Evolutionary conservation across 2,797 vertebrate species (phyloP).

Genomic region (Fratercula arctica): DNA sequence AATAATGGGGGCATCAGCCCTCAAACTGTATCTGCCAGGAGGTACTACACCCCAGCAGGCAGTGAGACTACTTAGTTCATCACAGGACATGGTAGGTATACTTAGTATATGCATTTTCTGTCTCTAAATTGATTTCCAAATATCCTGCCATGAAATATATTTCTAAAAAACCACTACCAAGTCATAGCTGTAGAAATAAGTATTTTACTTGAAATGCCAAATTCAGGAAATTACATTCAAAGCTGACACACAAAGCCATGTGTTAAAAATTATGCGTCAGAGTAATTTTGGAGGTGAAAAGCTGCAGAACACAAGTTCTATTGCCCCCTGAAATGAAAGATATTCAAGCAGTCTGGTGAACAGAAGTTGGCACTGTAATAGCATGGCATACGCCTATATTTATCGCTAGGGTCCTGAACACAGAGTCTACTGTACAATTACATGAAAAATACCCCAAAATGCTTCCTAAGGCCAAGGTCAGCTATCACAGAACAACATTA

Average conservation of each 20-base stretch:
- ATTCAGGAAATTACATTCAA: constrained; percentile 25
- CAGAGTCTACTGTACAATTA: not conserved
- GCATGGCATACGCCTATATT: not conserved
- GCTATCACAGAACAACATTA: not conserved
- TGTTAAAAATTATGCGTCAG: not conserved
- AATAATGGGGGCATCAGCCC: not conserved
- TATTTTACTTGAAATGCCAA: constrained; percentile 31
- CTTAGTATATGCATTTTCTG: not conserved
- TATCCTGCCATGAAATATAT: not conserved
- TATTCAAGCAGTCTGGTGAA: constrained; percentile 5
- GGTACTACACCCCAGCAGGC: not conserved
- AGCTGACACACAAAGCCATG: constrained; percentile 4
- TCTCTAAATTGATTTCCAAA: not conserved
- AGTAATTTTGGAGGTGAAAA: not conserved
- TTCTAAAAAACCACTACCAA: not conserved
- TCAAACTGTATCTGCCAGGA: not conserved
- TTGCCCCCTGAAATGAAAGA: not conserved
- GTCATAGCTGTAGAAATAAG: not conserved
- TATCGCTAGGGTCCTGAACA: not conserved
- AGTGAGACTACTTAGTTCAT: fast-evolving
- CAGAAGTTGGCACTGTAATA: not conserved
- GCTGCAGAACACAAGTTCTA: not conserved
- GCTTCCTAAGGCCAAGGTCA: not conserved
- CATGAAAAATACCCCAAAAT: not conserved
- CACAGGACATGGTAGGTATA: not conserved